Evolutionary conservation across 2,113 vertebrate species (phyloP), one percentile per base, ranked within the genome.

Genomic region (Silurus asotus): DNA sequence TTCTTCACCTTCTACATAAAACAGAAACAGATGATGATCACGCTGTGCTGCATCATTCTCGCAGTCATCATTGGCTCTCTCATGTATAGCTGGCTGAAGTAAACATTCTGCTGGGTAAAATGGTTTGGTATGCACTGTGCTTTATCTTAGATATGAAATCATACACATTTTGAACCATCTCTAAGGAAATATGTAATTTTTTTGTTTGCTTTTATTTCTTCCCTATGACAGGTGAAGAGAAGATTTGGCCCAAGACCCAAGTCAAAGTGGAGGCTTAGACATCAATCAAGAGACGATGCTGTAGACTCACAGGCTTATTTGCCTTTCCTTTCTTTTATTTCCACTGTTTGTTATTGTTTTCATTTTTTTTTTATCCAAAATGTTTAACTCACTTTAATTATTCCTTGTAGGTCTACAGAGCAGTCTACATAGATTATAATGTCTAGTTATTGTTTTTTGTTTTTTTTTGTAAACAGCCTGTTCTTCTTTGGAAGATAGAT

Each of bases 1-100:
- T 81, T 25, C 19, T 55, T 85, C 0, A 81, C 7, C 85, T 84
- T 20, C 49, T 0, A 77, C 17, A 23, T 76, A 87, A 78, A 94
- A 87, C 93, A 99, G 98, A 99, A 99, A 96, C 97, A 99, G 96
- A 97, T 99, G 93, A 95, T 99, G 97, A 98, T 99, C 93, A 94
- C 96, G 95, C 85, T 98, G 83, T 98, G 97, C 94, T 97, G 96
- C 87, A 90, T 96, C 81, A 95, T 99, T 89, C 93, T 99, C 37
- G 90, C 69, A 49, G 82, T 98, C 90, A 89, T 99, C 93, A 81
- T 96, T 49, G 97, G 96, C 1, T 93, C 96, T 23, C 96, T 96
- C 86, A 83, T 99, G 76, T 96, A 96, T 92, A 96, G 98, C 95
- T 96, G 97, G 93, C 92, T 99, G 64, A 95, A 96, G 90, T 99